Conservation (phyloP, 2,113 vertebrate genomes). For the Erinaceus europaeus region DNA sequence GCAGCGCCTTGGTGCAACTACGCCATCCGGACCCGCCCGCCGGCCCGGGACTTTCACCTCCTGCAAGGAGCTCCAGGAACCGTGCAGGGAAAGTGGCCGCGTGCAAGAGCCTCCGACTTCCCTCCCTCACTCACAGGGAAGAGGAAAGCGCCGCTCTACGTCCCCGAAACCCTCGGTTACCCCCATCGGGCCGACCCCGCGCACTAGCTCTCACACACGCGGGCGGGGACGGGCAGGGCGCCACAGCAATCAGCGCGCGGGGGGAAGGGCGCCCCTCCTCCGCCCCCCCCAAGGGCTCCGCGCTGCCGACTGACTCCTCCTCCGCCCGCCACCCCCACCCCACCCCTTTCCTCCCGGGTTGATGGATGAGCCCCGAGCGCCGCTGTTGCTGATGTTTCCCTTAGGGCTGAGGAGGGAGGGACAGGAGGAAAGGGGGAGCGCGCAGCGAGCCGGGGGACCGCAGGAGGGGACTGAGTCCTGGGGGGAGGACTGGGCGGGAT, state of each 20-base stretch:
- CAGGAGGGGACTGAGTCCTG: background rate
- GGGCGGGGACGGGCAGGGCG: conserved; percentile 67
- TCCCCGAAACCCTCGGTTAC: conserved; percentile 58
- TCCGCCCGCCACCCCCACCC: background rate
- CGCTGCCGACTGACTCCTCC: conserved; percentile 64
- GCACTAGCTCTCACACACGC: conserved; percentile 47
- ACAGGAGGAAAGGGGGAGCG: background rate
- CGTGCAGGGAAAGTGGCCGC: conserved; percentile 44
- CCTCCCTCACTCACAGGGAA: conserved; percentile 38
- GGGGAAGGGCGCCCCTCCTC: conserved; percentile 58
- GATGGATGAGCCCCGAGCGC: conserved; percentile 38
- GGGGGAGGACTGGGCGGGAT: background rate
- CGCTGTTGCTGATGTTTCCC: background rate
- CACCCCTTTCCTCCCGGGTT: conserved; percentile 2
- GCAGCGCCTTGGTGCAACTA: conserved; percentile 53
- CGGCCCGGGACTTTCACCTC: conserved; percentile 65
- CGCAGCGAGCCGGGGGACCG: background rate
- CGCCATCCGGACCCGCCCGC: conserved; percentile 63
- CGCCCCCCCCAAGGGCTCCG: conserved; percentile 34
- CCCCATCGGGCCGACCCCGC: conserved; percentile 62
- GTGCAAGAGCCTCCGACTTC: background rate
- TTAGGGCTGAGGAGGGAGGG: background rate
- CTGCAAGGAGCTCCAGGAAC: conserved; percentile 58
- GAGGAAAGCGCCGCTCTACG: conserved; percentile 50
- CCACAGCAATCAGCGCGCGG: conserved; percentile 73